Conservation (phyloP, 2,797 vertebrate species). For the Apogon hyalosoma region DNA sequence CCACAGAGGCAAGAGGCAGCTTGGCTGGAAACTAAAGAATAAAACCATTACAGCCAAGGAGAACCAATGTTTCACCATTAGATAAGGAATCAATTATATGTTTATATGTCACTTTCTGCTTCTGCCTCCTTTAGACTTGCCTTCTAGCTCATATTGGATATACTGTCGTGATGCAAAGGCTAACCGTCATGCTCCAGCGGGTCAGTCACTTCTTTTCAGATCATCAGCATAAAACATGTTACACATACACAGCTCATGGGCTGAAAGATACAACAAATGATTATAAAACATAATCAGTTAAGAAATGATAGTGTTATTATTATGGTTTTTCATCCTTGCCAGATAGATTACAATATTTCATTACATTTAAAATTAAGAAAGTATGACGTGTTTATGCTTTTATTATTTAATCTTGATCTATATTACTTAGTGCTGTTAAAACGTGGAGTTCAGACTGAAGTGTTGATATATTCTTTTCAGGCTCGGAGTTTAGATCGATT, state of each 20-base stretch:
- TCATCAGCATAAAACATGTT: background rate
- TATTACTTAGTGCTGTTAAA: no score
- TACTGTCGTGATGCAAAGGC: slow-evolving; percentile 5
- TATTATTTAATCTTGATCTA: no score
- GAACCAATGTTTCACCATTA: slow-evolving; percentile 61
- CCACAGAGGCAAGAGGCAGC: slow-evolving; percentile 50
- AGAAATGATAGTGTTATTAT: no score
- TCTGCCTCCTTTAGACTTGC: background rate
- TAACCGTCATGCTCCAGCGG: background rate
- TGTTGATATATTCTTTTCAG: no score
- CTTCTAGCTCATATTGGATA: slow-evolving; percentile 19
- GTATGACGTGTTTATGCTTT: no score
- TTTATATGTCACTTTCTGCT: slow-evolving; percentile 48
- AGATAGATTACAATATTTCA: no score
- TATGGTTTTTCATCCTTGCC: no score
- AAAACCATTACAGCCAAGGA: slow-evolving; percentile 41
- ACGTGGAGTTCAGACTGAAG: no score
- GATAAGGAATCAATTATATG: slow-evolving; percentile 69
- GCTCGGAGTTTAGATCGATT: no score
- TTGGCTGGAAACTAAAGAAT: slow-evolving; percentile 60
- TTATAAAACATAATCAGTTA: no score
- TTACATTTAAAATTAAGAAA: no score
- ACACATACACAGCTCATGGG: background rate
- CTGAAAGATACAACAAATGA: no score
- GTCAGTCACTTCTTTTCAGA: slow-evolving; percentile 6